Evolutionary conservation across 1,140 invertebrate species (phyloP).

Genomic region (Drosophila paulistorum): DNA sequence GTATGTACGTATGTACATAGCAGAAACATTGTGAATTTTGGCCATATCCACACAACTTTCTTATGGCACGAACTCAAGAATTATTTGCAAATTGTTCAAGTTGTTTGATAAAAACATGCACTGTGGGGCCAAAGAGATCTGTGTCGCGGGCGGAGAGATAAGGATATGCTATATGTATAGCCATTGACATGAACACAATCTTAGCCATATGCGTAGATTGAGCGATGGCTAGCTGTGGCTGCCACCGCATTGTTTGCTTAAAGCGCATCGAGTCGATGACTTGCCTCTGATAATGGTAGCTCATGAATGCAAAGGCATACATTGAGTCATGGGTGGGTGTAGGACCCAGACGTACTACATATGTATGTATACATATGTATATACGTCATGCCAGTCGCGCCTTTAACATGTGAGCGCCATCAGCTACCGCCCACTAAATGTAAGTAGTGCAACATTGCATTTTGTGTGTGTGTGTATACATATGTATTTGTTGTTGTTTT

Average conservation of each 20-base stretch:
- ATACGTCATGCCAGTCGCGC: slow-evolving; percentile 45
- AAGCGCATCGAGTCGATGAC: slow-evolving; percentile 65
- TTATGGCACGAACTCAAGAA: neutral
- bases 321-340: slow-evolving; percentile 58
- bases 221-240: slow-evolving; percentile 58
- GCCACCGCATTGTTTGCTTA: slow-evolving; percentile 72
- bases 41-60: neutral
- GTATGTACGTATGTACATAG: neutral
- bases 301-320: slow-evolving; percentile 71
- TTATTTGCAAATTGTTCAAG: slow-evolving; percentile 10
- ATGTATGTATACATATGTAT: no score
- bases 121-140: slow-evolving; percentile 14
- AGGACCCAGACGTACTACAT: slow-evolving; percentile 25
- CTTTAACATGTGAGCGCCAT: slow-evolving; percentile 40
- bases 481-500: neutral
- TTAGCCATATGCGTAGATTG: slow-evolving; percentile 26
- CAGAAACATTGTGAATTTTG: neutral
- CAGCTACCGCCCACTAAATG: slow-evolving; percentile 61
- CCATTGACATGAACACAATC: slow-evolving; percentile 30
- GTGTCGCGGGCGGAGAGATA: slow-evolving; percentile 3
- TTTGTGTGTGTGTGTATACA: slow-evolving; percentile 35
- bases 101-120: neutral
- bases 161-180: neutral
- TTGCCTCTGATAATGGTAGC: slow-evolving; percentile 72
- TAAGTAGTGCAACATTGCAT: slow-evolving; percentile 59